Evolutionary conservation across 2,888 invertebrate genomes (phyloP).

Genomic region (Prenolepis imparis): DNA sequence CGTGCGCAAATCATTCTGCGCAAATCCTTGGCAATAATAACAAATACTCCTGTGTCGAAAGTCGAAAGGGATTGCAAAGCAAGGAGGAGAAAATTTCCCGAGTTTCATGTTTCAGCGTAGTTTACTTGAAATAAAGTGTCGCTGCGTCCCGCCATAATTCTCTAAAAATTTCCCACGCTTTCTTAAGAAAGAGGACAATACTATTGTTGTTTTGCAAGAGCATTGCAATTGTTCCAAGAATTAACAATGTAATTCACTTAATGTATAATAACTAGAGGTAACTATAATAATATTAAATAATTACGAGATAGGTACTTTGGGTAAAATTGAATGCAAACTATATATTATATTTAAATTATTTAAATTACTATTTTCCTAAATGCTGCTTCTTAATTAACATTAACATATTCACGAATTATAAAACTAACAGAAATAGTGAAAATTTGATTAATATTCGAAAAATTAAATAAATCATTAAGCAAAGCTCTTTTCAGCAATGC

Average conservation of each 20-base stretch:
- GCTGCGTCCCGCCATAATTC: conserved; percentile 8
- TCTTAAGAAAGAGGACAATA: background rate
- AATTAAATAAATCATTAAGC: too few species aligned
- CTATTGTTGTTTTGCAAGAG: background rate
- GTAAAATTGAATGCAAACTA: background rate
- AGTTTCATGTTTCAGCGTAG: background rate
- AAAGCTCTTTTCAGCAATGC: too few species aligned
- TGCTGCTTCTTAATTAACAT: too few species aligned
- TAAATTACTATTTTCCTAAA: background rate
- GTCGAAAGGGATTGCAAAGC: background rate
- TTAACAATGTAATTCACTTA: background rate
- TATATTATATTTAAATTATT: background rate
- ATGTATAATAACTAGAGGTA: background rate
- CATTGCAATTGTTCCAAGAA: background rate
- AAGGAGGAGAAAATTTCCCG: conserved; percentile 20
- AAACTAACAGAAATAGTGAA: too few species aligned
- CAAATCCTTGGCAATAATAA: conserved; percentile 28
- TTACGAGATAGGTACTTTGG: background rate
- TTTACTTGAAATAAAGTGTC: conserved; percentile 29
- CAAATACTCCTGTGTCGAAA: conserved; percentile 8
- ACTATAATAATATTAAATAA: background rate
- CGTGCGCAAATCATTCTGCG: conserved; percentile 31
- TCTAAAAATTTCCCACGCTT: conserved; percentile 3
- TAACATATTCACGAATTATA: too few species aligned
- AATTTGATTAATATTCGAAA: too few species aligned